Percentiles rank a stretch among this genome's conserved stretches.
Conservation (phyloP, 2,113 vertebrate species). For the Scophthalmus maximus region DNA sequence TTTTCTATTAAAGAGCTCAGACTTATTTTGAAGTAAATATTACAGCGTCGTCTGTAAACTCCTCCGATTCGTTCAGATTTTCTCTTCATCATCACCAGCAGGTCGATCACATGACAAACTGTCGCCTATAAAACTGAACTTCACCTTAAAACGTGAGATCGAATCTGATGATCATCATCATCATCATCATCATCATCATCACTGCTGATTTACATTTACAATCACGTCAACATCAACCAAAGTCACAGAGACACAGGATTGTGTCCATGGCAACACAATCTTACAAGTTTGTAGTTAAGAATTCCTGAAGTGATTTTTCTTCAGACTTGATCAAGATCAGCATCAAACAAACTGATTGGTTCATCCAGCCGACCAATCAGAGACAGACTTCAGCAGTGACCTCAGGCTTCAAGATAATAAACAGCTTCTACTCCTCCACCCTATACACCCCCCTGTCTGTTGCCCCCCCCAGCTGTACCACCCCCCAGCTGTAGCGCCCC, state of each 20-base stretch:
- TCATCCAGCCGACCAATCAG: neutral
- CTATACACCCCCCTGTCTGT: too few species aligned
- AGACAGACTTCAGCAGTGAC: too few species aligned
- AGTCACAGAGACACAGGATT: neutral
- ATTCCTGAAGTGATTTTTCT: neutral
- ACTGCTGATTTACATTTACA: neutral
- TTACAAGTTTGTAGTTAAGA: neutral
- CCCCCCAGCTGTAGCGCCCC: too few species aligned
- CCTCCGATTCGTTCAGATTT: too few species aligned
- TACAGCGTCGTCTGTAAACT: constrained; percentile 1
- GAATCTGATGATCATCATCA: neutral
- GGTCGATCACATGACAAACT: constrained; percentile 1
- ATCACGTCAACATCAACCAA: neutral
- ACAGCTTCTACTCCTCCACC: neutral
- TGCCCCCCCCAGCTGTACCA: too few species aligned
- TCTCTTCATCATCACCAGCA: neutral
- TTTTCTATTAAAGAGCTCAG: too few species aligned
- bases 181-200: neutral
- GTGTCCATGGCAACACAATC: neutral
- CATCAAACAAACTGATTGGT: neutral
- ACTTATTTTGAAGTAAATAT: neutral
- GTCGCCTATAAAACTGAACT: too few species aligned
- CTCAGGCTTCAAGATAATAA: constrained; percentile 2
- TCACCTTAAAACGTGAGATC: too few species aligned
- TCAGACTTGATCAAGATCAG: neutral